Evolutionary conservation across 2,888 invertebrate species (phyloP), one percentile per base, ranked within the genome.

Genomic region (Drepana falcataria): DNA sequence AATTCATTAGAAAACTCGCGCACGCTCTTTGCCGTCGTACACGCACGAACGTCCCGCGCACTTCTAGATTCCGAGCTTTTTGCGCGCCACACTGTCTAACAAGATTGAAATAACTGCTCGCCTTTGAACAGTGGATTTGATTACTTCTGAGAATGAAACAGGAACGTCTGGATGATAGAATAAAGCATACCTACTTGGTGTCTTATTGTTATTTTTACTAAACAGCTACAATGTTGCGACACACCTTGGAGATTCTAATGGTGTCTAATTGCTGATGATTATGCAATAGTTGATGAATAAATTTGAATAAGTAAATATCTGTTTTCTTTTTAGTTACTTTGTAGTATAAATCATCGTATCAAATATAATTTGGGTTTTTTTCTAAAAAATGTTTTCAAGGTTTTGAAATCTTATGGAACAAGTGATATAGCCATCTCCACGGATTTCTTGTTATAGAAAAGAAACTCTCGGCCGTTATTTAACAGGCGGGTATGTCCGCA

Each of bases 71-170:
- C 84, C 79, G 59, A 60, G 74, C 76, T 88, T 90, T 89, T 90
- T 89, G 86, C 79, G 71, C 79, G 77, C 76, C 83, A 73, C 78
- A 71, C 78, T 73, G 81, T 86, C 83, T 86, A 85, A 85, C 81
- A 73, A 83, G 85, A 83, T 81, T 85, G 81, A 83, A 86, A 86
- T 87, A 85, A 81, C 79, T 79, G 73, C 76, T 74, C 69, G 75
- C 67, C 75, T 83, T 79, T 75, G 75, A 80, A 77, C 76, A 73
- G 65, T 63, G 71, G 65, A 75, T 77, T 78, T 76, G 74, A 81
- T 81, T 77, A 73, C 75, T 78, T 75, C 75, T 61, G 56, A 71
- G 77, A 79, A 81, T 69, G 69, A 73, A 73, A 75, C 63, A 74
- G 67, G 68, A 70, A 55, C 64, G 40, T 49, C 44, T 44, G 3